phyloP scores from a whole-genome alignment of 1,140 invertebrate species.

The Drosophila arawakana region DNA sequence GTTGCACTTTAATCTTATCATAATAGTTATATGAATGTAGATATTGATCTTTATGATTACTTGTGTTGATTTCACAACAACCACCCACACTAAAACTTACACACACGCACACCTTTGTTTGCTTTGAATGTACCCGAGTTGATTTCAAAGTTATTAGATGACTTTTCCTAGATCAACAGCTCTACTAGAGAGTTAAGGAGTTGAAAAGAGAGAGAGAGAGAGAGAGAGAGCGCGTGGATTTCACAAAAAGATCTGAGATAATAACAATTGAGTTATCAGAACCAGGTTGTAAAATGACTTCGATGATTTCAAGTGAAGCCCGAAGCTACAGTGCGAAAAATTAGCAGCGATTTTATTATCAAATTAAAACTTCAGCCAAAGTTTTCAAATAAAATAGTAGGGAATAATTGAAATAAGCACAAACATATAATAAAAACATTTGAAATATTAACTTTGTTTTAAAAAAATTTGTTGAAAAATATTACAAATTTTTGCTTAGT shows the following conservation, averaged over 20 bases:
- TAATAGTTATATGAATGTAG: conserved; percentile 15
- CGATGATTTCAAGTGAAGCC: conserved; percentile 65
- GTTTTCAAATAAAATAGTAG: too few species aligned
- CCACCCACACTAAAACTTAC: not conserved
- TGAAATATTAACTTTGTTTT: too few species aligned
- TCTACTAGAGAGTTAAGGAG: not conserved
- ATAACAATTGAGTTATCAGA: conserved; percentile 69
- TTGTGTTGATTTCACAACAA: conserved; percentile 9
- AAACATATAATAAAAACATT: too few species aligned
- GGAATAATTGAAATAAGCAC: too few species aligned
- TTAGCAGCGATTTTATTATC: too few species aligned
- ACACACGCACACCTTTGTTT: conserved; percentile 28
- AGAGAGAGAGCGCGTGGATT: conserved; percentile 31
- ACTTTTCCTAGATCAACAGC: not conserved
- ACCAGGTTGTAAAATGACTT: conserved; percentile 64
- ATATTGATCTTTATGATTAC: conserved; percentile 29
- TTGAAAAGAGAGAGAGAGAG: not conserved
- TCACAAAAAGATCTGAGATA: conserved; percentile 68
- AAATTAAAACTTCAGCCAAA: too few species aligned
- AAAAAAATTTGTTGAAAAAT: too few species aligned
- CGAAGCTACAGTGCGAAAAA: conserved; percentile 2
- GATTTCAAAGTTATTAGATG: conserved; percentile 16
- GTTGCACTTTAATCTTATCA: conserved; percentile 6
- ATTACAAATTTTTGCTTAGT: too few species aligned
- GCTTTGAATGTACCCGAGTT: conserved; percentile 1